These are phyloP conservation scores for Campoletis raptor DNA, from an alignment of 2,888 invertebrate species.

Conservation along the genomic window DNA sequence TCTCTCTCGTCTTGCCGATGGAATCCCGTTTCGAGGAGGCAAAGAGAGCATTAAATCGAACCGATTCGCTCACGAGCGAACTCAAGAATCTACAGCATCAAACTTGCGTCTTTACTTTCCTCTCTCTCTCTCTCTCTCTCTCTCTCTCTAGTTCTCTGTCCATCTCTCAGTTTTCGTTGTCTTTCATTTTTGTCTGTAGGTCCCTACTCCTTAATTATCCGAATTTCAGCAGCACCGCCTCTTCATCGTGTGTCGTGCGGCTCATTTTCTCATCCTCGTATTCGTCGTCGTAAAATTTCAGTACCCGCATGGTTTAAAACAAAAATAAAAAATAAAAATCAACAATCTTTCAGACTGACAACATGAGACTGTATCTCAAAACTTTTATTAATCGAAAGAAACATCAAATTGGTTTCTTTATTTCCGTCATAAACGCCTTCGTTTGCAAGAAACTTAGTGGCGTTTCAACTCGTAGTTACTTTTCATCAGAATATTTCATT, in stretches of 20 bases:
- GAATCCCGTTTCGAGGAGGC: slow-evolving; percentile 60
- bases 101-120: slow-evolving; percentile 6
- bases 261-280: slow-evolving; percentile 37
- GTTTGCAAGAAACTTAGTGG: not conserved
- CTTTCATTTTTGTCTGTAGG: slow-evolving; percentile 45
- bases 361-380: not conserved
- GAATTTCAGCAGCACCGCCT: slow-evolving; percentile 56
- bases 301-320: slow-evolving; percentile 14
- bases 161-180: slow-evolving; percentile 35
- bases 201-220: slow-evolving; percentile 62
- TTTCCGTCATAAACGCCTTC: not conserved
- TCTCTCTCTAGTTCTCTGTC: slow-evolving; percentile 8
- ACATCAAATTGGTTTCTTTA: not conserved
- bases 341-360: slow-evolving; percentile 2
- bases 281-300: slow-evolving; percentile 23
- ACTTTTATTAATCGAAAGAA: not conserved
- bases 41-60: slow-evolving; percentile 38
- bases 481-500: not conserved
- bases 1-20: slow-evolving; percentile 48
- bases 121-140: slow-evolving; percentile 10
- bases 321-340: not conserved
- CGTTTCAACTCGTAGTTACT: not conserved
- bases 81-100: slow-evolving; percentile 50
- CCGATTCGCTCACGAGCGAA: slow-evolving; percentile 40
- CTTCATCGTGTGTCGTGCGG: slow-evolving; percentile 18